phyloP scores from a whole-genome alignment of 2,797 vertebrate species.

The Platalea minor region DNA sequence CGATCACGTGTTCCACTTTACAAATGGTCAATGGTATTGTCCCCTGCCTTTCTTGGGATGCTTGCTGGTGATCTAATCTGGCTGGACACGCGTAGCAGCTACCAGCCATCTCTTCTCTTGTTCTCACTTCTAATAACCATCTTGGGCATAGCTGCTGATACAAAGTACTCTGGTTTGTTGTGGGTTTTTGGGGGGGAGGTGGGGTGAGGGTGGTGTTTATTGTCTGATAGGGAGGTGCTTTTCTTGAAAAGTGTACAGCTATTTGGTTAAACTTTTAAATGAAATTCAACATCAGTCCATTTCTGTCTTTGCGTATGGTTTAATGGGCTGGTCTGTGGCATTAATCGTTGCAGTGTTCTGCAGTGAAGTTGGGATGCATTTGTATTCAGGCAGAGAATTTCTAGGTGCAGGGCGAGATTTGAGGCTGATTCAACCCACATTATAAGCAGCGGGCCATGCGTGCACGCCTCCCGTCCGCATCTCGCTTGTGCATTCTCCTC shows the following conservation, averaged over 20 bases:
- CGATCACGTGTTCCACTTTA: rapidly evolving
- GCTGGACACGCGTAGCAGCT: neutral
- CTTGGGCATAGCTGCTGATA: neutral
- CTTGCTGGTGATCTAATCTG: neutral
- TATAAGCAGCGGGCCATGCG: rapidly evolving
- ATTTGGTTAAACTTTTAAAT: neutral
- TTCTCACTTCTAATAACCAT: rapidly evolving
- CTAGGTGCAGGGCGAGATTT: neutral
- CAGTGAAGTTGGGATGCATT: neutral
- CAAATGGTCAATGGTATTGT: neutral
- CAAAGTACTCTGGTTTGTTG: neutral
- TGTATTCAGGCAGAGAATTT: slow-evolving; percentile 16
- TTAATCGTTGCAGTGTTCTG: neutral
- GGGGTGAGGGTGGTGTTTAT: neutral
- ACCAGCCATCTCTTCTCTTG: neutral
- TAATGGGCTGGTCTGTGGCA: neutral
- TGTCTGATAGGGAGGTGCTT: neutral
- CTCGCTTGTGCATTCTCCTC: neutral
- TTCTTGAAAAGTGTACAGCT: neutral
- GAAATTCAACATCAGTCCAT: neutral
- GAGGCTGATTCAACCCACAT: neutral
- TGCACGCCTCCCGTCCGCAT: neutral
- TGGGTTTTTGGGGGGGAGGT: no score
- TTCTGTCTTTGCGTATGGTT: neutral
- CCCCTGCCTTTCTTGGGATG: neutral